These are phyloP conservation scores for Drosophila lowei DNA, from an alignment of 1,140 invertebrate species.

Conservation along the genomic window DNA sequence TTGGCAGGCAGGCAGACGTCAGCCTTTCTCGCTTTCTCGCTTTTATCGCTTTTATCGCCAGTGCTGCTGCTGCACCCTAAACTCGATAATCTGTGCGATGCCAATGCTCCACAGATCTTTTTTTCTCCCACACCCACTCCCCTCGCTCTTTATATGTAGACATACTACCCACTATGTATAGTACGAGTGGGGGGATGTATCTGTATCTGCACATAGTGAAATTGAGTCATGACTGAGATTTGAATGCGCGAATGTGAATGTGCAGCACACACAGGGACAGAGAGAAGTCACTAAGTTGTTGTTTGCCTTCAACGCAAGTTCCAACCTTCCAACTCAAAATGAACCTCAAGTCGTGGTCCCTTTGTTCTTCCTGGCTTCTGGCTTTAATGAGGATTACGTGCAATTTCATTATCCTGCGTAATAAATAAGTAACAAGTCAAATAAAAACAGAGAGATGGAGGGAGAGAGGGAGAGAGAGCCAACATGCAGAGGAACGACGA, in stretches of 20 bases:
- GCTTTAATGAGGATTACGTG: slow-evolving; percentile 67
- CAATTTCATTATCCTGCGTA: slow-evolving; percentile 68
- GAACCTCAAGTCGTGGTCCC: slow-evolving; percentile 10
- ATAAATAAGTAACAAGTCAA: slow-evolving; percentile 76
- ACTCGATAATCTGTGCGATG: slow-evolving; percentile 36
- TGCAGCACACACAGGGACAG: background rate
- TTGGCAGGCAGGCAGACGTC: no score
- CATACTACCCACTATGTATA: no score
- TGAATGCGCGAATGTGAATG: slow-evolving; percentile 21
- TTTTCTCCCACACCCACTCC: background rate
- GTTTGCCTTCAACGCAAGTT: slow-evolving; percentile 6
- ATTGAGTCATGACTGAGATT: slow-evolving; percentile 49
- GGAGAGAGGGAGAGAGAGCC: background rate
- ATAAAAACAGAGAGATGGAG: slow-evolving; percentile 48
- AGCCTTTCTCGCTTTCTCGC: no score
- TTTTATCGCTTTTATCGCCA: no score
- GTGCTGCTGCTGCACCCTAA: slow-evolving; percentile 8
- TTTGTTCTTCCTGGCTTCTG: slow-evolving; percentile 17
- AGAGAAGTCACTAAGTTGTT: slow-evolving; percentile 22
- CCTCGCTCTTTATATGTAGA: no score
- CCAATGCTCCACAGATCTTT: background rate
- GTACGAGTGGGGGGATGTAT: no score
- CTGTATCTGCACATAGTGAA: slow-evolving; percentile 8
- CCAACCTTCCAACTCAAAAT: slow-evolving; percentile 4
- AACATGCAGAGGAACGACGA: slow-evolving; percentile 35